Evolutionary conservation across 92 coral and sea anemone species (phyloP).

Genomic region (Micromussa lordhowensis): DNA sequence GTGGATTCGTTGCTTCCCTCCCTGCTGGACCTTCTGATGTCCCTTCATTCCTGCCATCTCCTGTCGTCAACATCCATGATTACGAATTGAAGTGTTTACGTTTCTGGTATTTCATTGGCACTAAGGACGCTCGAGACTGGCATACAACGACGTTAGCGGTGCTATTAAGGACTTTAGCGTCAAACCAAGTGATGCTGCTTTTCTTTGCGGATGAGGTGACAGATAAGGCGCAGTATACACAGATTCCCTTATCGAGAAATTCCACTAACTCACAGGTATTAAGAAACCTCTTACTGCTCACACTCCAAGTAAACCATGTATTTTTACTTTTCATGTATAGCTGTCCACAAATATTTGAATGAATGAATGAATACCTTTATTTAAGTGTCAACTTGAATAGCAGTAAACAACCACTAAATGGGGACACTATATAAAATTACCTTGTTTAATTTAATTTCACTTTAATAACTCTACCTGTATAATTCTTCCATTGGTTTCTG

Average conservation of each 20-base stretch:
- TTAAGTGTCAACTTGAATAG: too few relatives aligned
- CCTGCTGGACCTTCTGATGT: background rate
- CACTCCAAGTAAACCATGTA: background rate
- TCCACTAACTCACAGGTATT: background rate
- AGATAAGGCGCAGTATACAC: background rate
- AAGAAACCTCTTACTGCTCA: background rate
- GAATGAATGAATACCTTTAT: too few relatives aligned
- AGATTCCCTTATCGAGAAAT: background rate
- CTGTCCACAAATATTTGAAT: too few relatives aligned
- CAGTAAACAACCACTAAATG: too few relatives aligned
- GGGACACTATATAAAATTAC: background rate
- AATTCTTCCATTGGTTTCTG: background rate
- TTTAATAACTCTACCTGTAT: background rate
- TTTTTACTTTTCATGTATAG: background rate
- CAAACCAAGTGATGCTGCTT: background rate
- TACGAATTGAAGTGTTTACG: background rate
- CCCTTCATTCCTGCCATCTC: background rate
- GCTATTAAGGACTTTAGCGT: background rate
- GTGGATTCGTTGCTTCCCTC: background rate
- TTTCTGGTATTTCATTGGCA: background rate
- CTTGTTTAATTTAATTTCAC: background rate
- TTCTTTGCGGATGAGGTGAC: background rate
- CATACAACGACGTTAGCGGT: background rate
- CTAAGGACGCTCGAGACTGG: background rate
- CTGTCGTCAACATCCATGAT: background rate